Percentiles rank a stretch among this genome's conserved stretches.
phyloP scores from a whole-genome alignment of 35 echinoderm and acorn worm genomes.

The Apostichopus californicus region DNA sequence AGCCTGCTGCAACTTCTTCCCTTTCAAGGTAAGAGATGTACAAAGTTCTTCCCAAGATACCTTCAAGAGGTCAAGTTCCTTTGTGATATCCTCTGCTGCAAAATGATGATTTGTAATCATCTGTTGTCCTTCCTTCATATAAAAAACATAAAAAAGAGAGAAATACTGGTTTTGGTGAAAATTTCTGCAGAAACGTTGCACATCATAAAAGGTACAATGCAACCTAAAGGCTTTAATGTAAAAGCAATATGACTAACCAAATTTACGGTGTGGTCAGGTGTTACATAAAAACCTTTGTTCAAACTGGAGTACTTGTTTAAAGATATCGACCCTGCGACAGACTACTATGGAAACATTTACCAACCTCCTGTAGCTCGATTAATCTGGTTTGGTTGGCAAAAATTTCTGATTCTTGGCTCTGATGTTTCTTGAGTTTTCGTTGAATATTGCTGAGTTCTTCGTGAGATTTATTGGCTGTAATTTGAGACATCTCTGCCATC shows the following conservation, averaged over 20 bases:
- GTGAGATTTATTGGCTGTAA: slow-evolving; percentile 74
- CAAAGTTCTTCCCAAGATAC: slow-evolving; percentile 60
- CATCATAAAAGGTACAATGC: no score
- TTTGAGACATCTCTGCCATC: slow-evolving; percentile 85
- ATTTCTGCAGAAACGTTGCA: no score
- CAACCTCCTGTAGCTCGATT: slow-evolving; percentile 23
- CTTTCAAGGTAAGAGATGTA: slow-evolving; percentile 3
- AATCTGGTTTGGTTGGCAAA: slow-evolving; percentile 71
- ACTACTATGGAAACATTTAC: background rate
- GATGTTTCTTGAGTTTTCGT: slow-evolving; percentile 87
- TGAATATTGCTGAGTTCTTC: slow-evolving; percentile 79
- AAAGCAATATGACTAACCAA: background rate
- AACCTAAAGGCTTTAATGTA: background rate
- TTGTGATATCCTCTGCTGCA: slow-evolving; percentile 66
- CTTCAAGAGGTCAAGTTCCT: slow-evolving; percentile 62
- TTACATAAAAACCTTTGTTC: no score
- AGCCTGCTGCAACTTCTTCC: slow-evolving; percentile 3
- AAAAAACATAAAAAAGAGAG: no score
- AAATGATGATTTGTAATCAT: slow-evolving; percentile 76
- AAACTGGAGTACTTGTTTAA: no score
- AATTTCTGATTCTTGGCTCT: slow-evolving; percentile 80
- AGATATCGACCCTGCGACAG: no score
- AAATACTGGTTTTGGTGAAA: no score
- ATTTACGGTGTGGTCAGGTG: no score
- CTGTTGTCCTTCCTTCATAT: slow-evolving; percentile 54